These are phyloP conservation scores for Petromus typicus DNA, from an alignment of 2,113 vertebrate genomes.

Conservation along the genomic window DNA sequence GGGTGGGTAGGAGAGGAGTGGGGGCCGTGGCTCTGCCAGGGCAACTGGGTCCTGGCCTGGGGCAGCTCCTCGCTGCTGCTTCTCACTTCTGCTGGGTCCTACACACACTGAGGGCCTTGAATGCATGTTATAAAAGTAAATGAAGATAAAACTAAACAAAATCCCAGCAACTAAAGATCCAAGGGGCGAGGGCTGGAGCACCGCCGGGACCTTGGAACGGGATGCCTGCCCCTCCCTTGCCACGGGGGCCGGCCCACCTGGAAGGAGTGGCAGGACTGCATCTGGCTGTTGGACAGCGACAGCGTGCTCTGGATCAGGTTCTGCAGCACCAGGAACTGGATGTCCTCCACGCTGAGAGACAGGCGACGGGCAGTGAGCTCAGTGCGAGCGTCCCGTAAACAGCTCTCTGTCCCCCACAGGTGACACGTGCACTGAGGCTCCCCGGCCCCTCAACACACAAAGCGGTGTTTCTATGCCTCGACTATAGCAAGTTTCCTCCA, in stretches of 20 bases:
- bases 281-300: conserved; percentile 94
- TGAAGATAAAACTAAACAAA: background rate
- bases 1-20: too few relatives aligned
- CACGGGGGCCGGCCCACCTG: conserved; percentile 87
- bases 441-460: background rate
- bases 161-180: background rate
- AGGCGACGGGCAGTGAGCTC: background rate
- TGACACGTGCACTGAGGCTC: too few relatives aligned
- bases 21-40: too few relatives aligned
- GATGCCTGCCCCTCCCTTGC: fast-evolving
- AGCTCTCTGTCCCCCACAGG: background rate
- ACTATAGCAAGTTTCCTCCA: background rate
- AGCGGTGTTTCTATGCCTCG: background rate
- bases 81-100: too few relatives aligned
- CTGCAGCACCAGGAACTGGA: conserved; percentile 93
- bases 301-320: conserved; percentile 97
- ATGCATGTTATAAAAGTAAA: too few relatives aligned
- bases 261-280: conserved; percentile 94
- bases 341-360: conserved; percentile 90
- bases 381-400: too few relatives aligned
- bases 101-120: too few relatives aligned
- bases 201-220: fast-evolving
- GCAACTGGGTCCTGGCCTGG: too few relatives aligned
- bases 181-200: background rate
- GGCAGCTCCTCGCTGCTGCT: too few relatives aligned